Base-by-base conservation (phyloP, 2,888 invertebrate genomes). In the Pherbina coryleti region DNA sequence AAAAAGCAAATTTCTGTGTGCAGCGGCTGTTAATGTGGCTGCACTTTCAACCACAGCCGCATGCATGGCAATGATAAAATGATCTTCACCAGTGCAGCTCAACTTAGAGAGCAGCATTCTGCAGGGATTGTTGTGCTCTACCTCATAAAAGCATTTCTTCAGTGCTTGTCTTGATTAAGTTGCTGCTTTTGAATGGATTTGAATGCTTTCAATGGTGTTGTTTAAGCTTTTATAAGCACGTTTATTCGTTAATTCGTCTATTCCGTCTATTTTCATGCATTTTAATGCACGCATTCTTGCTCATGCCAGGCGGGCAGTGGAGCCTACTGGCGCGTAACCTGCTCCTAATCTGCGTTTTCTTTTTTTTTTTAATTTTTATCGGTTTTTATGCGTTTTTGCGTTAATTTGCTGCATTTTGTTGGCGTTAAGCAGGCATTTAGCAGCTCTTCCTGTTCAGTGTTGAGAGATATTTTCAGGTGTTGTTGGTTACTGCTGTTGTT, bases 341-440 rank as follows among this genome's bases (percentile, higher is more conserved):
- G 44, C 11, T 44, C 22, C 31, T 73, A 73, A 64, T 49, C 73
- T 28, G 7, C 66, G 75, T 67, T 57, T 31, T 31, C 5, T 31
- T 31, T 31, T n/a, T n/a, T n/a, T n/a, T 44, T 44, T 44, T 14
- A 1, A 44, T 44, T 44, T 49, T 53, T 51, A 49, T 55, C 62
- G 37, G 2, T 79, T 81, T 80, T 79, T 81, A 81, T 80, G 79
- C 81, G 82, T 84, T 83, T 83, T 85, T 22, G 66, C 82, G 82
- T 84, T 85, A 86, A 86, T 86, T 85, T 86, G 84, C 86, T 81
- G 84, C 83, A 84, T 85, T 85, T 86, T 86, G 86, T 57, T 72
- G 31, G 73, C 72, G 66, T 73, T 72, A 72, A 69, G 49, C 69
- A 55, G 71, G 64, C 71, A 51, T 71, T 71, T 71, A 72, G 71